Percentiles rank a stretch among this genome's conserved stretches.
Conservation (phyloP, 2,797 vertebrate genomes). For the Odontamblyopus lacepedii region DNA sequence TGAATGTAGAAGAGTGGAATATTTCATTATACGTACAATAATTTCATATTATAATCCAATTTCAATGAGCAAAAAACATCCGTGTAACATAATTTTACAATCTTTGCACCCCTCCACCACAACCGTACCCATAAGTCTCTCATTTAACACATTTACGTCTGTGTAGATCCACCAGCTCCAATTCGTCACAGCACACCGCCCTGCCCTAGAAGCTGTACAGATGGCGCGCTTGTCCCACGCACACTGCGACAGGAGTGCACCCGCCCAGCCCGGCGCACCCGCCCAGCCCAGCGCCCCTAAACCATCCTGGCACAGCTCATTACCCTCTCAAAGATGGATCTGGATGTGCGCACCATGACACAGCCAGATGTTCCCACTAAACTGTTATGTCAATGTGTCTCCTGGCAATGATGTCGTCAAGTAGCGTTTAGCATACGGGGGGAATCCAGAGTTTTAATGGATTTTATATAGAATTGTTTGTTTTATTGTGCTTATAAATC, state of each 20-base stretch:
- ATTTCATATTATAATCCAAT: not conserved
- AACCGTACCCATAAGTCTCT: not conserved
- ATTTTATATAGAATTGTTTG: not conserved
- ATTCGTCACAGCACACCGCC: slow-evolving; percentile 6
- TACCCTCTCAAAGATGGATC: slow-evolving; percentile 67
- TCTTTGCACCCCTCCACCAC: not conserved
- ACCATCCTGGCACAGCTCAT: slow-evolving; percentile 68
- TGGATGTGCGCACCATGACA: slow-evolving; percentile 53
- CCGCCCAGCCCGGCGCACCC: too few relatives aligned
- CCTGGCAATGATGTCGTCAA: slow-evolving; percentile 58
- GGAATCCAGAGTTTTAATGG: slow-evolving; percentile 11
- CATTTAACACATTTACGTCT: slow-evolving; percentile 30
- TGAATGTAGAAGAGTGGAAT: not conserved
- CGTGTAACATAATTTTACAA: not conserved
- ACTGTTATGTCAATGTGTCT: slow-evolving; percentile 62
- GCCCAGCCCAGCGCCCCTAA: slow-evolving; percentile 32
- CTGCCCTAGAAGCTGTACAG: slow-evolving; percentile 49
- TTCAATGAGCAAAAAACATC: not conserved
- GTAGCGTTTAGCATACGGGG: slow-evolving; percentile 47
- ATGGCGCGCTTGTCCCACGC: slow-evolving; percentile 46
- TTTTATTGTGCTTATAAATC: too few relatives aligned
- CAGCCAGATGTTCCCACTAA: slow-evolving; percentile 71
- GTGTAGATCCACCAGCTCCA: slow-evolving; percentile 58
- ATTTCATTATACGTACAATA: not conserved
- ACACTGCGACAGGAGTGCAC: too few relatives aligned